A percentile compares a stretch with the other conserved stretches of the same genome.
Evolutionary conservation across 1,140 invertebrate species (phyloP).

Genomic region (Apis laboriosa): DNA sequence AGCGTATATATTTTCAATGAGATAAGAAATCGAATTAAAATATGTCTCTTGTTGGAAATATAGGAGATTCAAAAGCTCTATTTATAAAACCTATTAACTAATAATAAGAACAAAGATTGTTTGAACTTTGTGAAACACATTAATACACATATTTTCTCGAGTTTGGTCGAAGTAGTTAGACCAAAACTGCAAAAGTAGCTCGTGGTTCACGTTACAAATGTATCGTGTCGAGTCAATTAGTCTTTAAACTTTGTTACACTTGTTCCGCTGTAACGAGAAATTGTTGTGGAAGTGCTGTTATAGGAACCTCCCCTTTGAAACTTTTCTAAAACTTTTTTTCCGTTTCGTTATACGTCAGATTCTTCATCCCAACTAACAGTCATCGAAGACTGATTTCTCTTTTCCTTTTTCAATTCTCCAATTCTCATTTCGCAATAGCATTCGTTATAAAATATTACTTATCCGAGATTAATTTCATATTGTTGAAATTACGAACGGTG

Average conservation of each 20-base stretch:
- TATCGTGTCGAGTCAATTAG: background rate
- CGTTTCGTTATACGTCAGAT: background rate
- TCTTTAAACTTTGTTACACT: constrained; percentile 1
- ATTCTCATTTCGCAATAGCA: no score
- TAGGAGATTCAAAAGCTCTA: background rate
- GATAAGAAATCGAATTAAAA: no score
- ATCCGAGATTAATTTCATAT: no score
- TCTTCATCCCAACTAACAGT: no score
- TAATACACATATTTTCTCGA: background rate
- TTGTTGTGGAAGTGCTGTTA: background rate
- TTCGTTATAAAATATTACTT: no score
- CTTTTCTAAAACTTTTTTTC: background rate
- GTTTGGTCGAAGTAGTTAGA: background rate
- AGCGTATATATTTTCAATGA: no score
- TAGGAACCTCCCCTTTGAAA: no score
- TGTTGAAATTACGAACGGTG: no score
- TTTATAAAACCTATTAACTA: background rate
- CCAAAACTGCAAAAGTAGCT: background rate
- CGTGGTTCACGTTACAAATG: background rate
- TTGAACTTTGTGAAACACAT: background rate
- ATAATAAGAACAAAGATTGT: background rate
- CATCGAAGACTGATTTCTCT: no score
- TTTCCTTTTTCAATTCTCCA: no score
- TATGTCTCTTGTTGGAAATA: background rate
- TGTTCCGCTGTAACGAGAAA: background rate